A percentile compares a stretch with the other conserved stretches of the same genome.
phyloP scores from a whole-genome alignment of 1,140 invertebrate species.

The Euschistus heros region DNA sequence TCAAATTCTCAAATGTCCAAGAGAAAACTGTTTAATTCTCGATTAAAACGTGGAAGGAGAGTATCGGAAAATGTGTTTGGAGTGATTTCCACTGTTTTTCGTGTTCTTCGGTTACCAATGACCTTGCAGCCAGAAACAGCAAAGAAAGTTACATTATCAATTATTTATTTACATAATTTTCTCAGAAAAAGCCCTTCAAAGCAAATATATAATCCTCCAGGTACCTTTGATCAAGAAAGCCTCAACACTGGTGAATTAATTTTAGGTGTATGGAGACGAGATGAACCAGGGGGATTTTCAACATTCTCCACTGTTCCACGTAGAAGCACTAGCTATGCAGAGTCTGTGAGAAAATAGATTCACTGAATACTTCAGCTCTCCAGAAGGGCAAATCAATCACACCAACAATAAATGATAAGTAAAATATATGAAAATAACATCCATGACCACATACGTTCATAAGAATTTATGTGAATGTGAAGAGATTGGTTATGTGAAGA shows the following conservation, averaged over 20 bases:
- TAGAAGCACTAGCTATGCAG: slow-evolving; percentile 24
- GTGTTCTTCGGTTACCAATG: slow-evolving; percentile 35
- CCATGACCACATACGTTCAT: no score
- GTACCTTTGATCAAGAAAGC: slow-evolving; percentile 27
- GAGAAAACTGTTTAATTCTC: slow-evolving; percentile 36
- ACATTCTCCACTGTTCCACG: slow-evolving; percentile 22
- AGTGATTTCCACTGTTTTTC: slow-evolving; percentile 36
- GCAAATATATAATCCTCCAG: slow-evolving; percentile 19
- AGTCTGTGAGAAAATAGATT: slow-evolving; percentile 29
- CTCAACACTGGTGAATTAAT: slow-evolving; percentile 23
- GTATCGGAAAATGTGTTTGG: slow-evolving; percentile 44
- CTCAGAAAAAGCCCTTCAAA: slow-evolving; percentile 25
- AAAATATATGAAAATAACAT: no score
- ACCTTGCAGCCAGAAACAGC: slow-evolving; percentile 31
- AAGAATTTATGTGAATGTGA: no score
- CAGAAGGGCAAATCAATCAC: slow-evolving; percentile 10
- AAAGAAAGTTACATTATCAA: slow-evolving; percentile 31
- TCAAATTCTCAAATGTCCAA: slow-evolving; percentile 35
- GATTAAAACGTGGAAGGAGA: slow-evolving; percentile 33
- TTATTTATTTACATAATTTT: slow-evolving; percentile 27
- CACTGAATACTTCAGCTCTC: slow-evolving; percentile 27
- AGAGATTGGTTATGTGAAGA: no score
- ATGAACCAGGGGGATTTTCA: slow-evolving; percentile 10
- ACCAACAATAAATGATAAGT: neutral
- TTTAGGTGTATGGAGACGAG: slow-evolving; percentile 28